Evolutionary conservation across 1,140 invertebrate genomes (phyloP), one percentile per base, ranked within the genome.

Genomic region (Drosophila suzukii): DNA sequence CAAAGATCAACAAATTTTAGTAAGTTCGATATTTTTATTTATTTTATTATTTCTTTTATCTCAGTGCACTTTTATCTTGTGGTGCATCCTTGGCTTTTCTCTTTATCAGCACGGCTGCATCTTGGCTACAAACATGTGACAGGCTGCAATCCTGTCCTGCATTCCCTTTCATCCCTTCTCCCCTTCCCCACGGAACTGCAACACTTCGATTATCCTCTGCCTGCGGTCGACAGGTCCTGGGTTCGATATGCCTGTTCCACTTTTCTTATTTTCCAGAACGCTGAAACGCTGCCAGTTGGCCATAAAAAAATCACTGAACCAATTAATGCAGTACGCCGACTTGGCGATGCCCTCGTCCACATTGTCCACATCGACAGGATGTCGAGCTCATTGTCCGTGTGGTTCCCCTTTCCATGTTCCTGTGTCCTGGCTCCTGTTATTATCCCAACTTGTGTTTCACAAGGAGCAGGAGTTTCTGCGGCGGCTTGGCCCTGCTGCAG

Each of bases 301-400:
- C 53, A 57, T 78, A 67, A 76, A 68, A 70, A 81, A 90, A 90
- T 81, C 81, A 90, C 60, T 90, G 74, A 89, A 90, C 70, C 81
- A 90, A 90, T 89, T 89, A 90, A 89, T 86, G 67, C 70, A 79
- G 50, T 65, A 60, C 84, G 53, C 57, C 71, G 65, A 81, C 66
- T 74, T 39, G 46, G 11, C 47, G 34, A 39, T 53, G 43, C 46
- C 34, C 36, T 51, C 10, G 17, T 20, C 32, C 68, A 34, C 32
- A 34, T 34, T 34, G 32, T 34, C 32, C 32, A 34, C 32, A 27
- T 13, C 36, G 59, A 49, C 82, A 88, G 83, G 83, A 88, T 84
- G 80, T 88, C 53, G 75, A 70, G 80, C 66, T 83, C 79, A 79
- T 77, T 89, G 63, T 67, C 27, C 44, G 20, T 20, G 47, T 56